Evolutionary conservation across 2,797 vertebrate species (phyloP).

Genomic region (Pipistrellus kuhlii): DNA sequence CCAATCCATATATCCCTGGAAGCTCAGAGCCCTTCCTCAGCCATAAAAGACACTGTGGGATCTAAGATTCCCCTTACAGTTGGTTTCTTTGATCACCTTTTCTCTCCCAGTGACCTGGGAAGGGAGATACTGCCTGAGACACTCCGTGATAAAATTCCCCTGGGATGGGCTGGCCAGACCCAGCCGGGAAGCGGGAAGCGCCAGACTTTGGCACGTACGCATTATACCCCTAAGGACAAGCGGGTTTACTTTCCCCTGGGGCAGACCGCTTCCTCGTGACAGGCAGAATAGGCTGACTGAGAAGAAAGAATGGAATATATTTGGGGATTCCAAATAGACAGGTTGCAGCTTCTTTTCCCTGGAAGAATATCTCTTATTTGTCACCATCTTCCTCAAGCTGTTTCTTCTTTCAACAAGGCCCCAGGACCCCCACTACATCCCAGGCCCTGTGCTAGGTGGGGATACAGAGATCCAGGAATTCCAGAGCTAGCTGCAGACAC

Average conservation of each 20-base stretch:
- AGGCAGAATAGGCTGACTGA: not conserved
- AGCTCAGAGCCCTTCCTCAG: constrained; percentile 26
- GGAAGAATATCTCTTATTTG: not conserved
- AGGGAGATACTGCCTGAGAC: constrained; percentile 52
- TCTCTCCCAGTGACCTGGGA: constrained; percentile 23
- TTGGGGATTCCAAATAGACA: constrained; percentile 27
- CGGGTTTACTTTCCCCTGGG: constrained; percentile 24
- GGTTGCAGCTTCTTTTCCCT: constrained; percentile 34
- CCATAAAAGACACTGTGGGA: constrained; percentile 60
- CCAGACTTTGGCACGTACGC: not conserved
- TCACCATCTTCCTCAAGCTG: not conserved
- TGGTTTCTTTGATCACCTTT: constrained; percentile 63
- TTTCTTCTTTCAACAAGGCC: not conserved
- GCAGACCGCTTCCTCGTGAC: constrained; percentile 9
- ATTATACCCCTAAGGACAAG: not conserved
- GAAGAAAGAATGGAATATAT: constrained; percentile 52
- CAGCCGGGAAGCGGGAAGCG: constrained; percentile 28
- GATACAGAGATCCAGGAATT: not conserved
- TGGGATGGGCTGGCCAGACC: not conserved
- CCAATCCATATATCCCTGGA: constrained; percentile 62
- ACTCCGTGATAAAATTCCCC: constrained; percentile 41
- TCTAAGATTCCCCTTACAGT: constrained; percentile 6
- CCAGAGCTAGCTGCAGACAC: not conserved
- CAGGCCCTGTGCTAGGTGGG: not conserved
- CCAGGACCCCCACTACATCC: not conserved